A percentile compares a stretch with the other conserved stretches of the same genome.
Evolutionary conservation across 2,888 invertebrate species (phyloP).

Genomic region (Chrysomela aeneicollis): DNA sequence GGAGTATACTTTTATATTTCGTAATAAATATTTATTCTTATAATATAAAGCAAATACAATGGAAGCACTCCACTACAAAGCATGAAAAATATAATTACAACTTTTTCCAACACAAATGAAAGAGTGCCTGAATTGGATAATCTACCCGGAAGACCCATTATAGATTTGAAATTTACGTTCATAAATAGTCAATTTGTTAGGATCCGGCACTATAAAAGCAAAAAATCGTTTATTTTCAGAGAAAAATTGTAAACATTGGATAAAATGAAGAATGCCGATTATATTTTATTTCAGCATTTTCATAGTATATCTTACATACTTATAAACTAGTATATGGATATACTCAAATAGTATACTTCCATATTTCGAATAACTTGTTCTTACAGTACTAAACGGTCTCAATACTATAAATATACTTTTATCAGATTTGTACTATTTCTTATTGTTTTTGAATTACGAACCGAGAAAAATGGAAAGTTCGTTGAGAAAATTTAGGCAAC

Average conservation of each 20-base stretch:
- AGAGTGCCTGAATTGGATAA: background rate
- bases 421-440: conserved; percentile 18
- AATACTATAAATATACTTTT: conserved; percentile 2
- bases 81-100: conserved; percentile 7
- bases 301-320: background rate
- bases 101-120: background rate
- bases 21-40: background rate
- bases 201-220: background rate
- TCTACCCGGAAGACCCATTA: background rate
- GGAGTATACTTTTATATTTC: conserved; percentile 2
- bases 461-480: background rate
- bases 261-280: conserved; percentile 10
- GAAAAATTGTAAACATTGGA: background rate
- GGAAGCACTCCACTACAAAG: conserved; percentile 14
- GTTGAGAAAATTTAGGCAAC: background rate
- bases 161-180: background rate
- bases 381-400: background rate
- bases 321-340: background rate
- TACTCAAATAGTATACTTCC: background rate
- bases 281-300: background rate
- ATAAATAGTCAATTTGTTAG: background rate
- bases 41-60: conserved; percentile 6
- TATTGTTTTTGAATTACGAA: conserved; percentile 8
- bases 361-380: background rate
- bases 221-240: background rate